These are phyloP conservation scores for Drosophila seclusa DNA, from an alignment of 2,888 invertebrate genomes.

Conservation along the genomic window DNA sequence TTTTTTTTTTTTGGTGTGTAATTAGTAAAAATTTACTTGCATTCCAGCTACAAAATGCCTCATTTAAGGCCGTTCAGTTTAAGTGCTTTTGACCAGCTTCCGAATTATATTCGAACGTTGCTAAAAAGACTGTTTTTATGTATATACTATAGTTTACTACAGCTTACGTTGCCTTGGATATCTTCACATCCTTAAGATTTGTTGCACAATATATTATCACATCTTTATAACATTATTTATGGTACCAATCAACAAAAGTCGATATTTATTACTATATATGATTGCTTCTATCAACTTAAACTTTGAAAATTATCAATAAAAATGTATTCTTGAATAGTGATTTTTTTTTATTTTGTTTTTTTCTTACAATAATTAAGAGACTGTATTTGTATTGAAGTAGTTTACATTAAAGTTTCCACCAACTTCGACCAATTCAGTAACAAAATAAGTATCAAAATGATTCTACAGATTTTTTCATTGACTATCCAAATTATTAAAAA, in stretches of 20 bases:
- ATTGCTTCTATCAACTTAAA: no score
- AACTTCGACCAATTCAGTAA: neutral
- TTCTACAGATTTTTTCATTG: neutral
- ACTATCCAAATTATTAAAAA: neutral
- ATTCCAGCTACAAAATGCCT: constrained; percentile 26
- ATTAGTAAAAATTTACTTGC: constrained; percentile 45
- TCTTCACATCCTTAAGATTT: neutral
- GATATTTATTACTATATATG: neutral
- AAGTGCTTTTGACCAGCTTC: constrained; percentile 2
- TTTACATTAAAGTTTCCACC: neutral
- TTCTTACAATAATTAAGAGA: neutral
- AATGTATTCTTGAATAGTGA: neutral
- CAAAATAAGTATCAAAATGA: neutral
- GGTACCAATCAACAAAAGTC: neutral
- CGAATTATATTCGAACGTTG: constrained; percentile 7
- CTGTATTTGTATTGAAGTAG: neutral
- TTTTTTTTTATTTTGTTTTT: neutral
- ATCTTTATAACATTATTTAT: neutral
- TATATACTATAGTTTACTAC: neutral
- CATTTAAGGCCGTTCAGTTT: constrained; percentile 4
- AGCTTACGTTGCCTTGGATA: neutral
- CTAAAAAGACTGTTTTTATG: neutral
- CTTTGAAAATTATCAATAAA: neutral
- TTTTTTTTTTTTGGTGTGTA: neutral
- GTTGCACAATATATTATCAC: neutral